These are phyloP conservation scores for Cynopterus sphinx DNA, from an alignment of 2,797 vertebrate species.

Conservation along the genomic window DNA sequence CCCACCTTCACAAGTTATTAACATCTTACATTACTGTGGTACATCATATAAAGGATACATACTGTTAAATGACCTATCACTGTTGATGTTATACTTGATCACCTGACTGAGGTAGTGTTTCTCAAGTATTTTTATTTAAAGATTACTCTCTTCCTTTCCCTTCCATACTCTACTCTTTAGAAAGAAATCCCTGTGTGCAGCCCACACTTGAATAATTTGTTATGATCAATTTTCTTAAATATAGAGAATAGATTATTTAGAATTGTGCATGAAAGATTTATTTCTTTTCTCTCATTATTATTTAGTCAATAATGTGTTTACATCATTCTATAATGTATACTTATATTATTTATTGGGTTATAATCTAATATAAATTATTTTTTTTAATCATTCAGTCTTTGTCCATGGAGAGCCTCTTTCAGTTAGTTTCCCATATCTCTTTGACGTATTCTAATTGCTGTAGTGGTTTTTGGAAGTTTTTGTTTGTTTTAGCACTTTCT, in stretches of 20 bases:
- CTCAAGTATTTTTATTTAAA: neutral
- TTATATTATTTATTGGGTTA: neutral
- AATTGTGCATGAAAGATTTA: neutral
- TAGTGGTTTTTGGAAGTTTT: neutral
- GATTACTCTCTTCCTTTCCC: neutral
- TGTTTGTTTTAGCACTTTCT: neutral
- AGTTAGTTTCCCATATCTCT: neutral
- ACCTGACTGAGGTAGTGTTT: neutral
- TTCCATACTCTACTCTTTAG: neutral
- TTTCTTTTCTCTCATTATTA: neutral
- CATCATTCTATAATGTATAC: neutral
- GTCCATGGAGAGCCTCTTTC: neutral
- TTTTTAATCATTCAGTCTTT: neutral
- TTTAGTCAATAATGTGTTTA: neutral
- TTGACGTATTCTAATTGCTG: neutral
- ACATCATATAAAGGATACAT: neutral
- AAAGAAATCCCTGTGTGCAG: neutral
- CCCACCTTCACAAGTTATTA: neutral
- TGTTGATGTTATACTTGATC: neutral
- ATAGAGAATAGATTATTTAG: neutral
- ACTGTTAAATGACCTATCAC: neutral
- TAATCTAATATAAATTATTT: neutral
- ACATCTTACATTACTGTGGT: neutral
- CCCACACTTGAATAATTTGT: neutral
- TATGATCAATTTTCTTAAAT: neutral